Base-by-base conservation (phyloP, 2,113 vertebrate species). In the Microcebus murinus region DNA sequence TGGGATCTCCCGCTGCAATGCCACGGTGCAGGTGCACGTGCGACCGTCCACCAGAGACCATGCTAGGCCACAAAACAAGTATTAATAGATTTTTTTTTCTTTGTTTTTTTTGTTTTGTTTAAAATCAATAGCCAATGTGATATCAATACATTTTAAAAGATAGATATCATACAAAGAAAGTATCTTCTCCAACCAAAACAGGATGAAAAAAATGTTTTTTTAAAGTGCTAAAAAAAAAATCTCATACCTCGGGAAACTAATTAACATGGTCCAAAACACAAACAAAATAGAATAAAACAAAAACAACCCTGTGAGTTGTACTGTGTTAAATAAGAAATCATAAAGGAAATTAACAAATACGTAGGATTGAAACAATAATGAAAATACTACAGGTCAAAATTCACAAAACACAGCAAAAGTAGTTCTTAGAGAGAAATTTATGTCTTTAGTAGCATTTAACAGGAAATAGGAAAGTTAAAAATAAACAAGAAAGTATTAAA, bases 351-450 rank as follows among this genome's bases (percentile, higher is more conserved):
- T 48, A 87, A 79, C 21, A 74, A 80, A 34, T n/a, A 42, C n/a
- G 2, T 61, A 80, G 65, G 86, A 91, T 1, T 31, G n/a, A 48
- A 52, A 52, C 39, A 27, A 79, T 29, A n/a, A 70, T 48, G 23
- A 79, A 89, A 86, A 59, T 18, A 52, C 25, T 8, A 83, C 9
- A 87, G 39, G n/a, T 93, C 45, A 61, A 95, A 93, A 93, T 36
- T 68, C 29, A 21, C 48, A 45, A 91, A 73, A 84, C 57, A 79
- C n/a, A 70, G 59, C 67, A 82, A 31, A 76, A 18, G 17, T 4
- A 59, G 45, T 68, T 81, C 34, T 65, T 55, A 57, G 79, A 84
- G 17, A 31, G 65, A 90, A 94, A 52, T 39, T 17, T 25, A 10
- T 31, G 59, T 39, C 25, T 95, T 74, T 27, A 52, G 20, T 39